Evolutionary conservation across 2,797 vertebrate genomes (phyloP).

Genomic region (Myotis vivesi): DNA sequence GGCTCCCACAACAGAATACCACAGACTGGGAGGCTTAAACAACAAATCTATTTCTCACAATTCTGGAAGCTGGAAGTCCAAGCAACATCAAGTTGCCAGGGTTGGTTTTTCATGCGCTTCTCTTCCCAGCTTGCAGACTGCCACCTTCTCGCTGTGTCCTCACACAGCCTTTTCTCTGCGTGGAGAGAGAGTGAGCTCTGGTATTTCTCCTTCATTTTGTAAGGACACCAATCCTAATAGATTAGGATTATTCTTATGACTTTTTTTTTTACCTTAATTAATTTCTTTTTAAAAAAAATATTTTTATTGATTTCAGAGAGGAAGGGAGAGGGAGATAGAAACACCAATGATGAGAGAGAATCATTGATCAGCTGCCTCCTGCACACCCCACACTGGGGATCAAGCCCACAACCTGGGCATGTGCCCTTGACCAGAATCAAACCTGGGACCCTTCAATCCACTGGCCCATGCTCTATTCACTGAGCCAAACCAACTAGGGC

Average conservation of each 20-base stretch:
- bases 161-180: not conserved
- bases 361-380: no score
- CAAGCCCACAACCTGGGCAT: no score
- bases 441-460: no score
- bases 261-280: not conserved
- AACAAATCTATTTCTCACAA: not conserved
- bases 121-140: not conserved
- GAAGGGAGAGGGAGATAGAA: no score
- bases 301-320: no score
- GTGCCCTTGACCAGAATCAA: no score
- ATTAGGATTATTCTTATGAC: not conserved
- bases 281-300: not conserved
- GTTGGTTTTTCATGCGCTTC: not conserved
- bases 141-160: not conserved
- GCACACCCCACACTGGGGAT: no score
- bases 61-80: not conserved
- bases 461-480: no score
- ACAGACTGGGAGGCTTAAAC: not conserved
- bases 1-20: not conserved
- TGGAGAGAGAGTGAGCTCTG: not conserved
- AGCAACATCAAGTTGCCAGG: not conserved
- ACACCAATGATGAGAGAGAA: no score
- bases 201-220: not conserved
- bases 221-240: not conserved
- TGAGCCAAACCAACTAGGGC: no score